Conservation (phyloP, 1,140 invertebrate genomes). For the Scaptodrosophila lebanonensis region DNA sequence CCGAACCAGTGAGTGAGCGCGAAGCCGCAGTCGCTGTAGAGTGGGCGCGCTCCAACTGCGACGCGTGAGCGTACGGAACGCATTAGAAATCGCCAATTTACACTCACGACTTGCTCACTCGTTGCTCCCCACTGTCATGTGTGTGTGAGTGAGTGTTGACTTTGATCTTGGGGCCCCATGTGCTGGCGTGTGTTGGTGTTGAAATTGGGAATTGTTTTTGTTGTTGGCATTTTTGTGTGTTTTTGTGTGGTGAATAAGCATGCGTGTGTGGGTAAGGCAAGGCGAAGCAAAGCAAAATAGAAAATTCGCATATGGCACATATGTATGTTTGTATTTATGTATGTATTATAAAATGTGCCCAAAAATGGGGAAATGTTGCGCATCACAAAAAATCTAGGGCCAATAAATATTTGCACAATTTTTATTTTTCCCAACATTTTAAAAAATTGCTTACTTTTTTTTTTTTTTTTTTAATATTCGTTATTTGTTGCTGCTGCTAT, state of each 20-base stretch:
- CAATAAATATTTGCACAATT: slow-evolving; percentile 1
- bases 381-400: too few relatives aligned
- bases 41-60: slow-evolving; percentile 18
- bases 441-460: slow-evolving; percentile 1
- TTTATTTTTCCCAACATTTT: slow-evolving; percentile 12
- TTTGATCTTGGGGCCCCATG: slow-evolving; percentile 55
- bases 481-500: slow-evolving; percentile 33
- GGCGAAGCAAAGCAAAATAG: slow-evolving; percentile 1
- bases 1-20: slow-evolving; percentile 8
- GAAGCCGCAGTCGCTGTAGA: neutral
- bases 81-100: too few relatives aligned
- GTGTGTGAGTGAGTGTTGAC: too few relatives aligned
- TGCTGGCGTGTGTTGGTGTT: slow-evolving; percentile 35
- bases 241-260: slow-evolving; percentile 53
- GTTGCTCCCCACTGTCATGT: too few relatives aligned
- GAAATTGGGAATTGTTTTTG: slow-evolving; percentile 42
- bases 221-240: slow-evolving; percentile 48
- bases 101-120: too few relatives aligned
- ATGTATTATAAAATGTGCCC: slow-evolving; percentile 29
- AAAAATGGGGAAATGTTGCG: slow-evolving; percentile 34
- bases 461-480: slow-evolving; percentile 23
- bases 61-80: slow-evolving; percentile 40
- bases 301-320: slow-evolving; percentile 7
- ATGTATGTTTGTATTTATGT: too few relatives aligned
- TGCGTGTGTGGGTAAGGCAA: slow-evolving; percentile 27